These are phyloP conservation scores for Harpagoxenus sublaevis DNA, from an alignment of 2,888 invertebrate species.

Conservation along the genomic window DNA sequence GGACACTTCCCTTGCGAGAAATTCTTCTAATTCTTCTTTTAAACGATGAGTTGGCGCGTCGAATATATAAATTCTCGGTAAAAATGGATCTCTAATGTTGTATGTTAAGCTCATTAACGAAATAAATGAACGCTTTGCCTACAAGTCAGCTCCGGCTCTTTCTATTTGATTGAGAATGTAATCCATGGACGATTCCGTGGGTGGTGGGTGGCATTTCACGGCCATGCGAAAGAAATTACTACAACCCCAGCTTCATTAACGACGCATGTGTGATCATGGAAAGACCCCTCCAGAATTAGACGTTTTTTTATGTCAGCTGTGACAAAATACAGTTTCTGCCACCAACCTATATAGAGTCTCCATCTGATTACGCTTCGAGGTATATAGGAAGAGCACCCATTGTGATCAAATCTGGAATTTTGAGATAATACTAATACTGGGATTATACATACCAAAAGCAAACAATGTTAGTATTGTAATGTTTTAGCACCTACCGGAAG, in stretches of 20 bases:
- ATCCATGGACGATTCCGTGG: slow-evolving; percentile 88
- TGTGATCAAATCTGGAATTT: background rate
- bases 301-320: slow-evolving; percentile 91
- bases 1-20: background rate
- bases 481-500: slow-evolving; percentile 89
- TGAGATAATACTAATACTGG: background rate
- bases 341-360: slow-evolving; percentile 88
- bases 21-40: slow-evolving; percentile 11
- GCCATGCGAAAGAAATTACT: slow-evolving; percentile 92
- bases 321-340: slow-evolving; percentile 87
- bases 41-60: background rate
- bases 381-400: slow-evolving; percentile 86
- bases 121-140: background rate
- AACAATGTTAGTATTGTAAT: slow-evolving; percentile 91
- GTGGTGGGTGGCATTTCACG: slow-evolving; percentile 90
- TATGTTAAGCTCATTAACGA: background rate
- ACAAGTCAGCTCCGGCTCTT: slow-evolving; percentile 87
- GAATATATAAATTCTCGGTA: background rate
- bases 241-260: slow-evolving; percentile 87
- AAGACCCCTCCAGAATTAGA: slow-evolving; percentile 89
- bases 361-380: slow-evolving; percentile 86
- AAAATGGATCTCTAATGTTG: background rate
- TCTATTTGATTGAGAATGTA: slow-evolving; percentile 90
- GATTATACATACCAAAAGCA: slow-evolving; percentile 93
- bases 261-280: slow-evolving; percentile 94